Base-by-base conservation (phyloP, 1,140 invertebrate genomes). In the Steinernema feltiae region DNA sequence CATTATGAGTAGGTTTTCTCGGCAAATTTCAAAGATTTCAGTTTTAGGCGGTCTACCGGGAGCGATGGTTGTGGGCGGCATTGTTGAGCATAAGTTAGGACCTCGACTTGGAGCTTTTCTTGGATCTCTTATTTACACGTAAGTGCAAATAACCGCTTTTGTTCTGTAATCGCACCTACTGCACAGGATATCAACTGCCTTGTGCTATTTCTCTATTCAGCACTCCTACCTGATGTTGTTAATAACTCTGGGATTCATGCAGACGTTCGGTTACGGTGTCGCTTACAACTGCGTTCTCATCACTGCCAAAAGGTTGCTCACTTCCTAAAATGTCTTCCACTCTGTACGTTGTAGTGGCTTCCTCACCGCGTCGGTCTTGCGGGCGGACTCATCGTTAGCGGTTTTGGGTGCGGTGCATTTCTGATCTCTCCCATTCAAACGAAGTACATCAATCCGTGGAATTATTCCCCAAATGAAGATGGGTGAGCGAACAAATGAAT, bases 271-370 rank as follows among this genome's bases (percentile, higher is more conserved):
- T 31, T 46, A 73, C 21, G 71, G 76, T 24, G 75, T 79, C 17
- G 78, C 78, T 0, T 79, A 79, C 48, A 77, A 73, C 69, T 73
- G 75, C 2, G 74, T 79, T 70, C 24, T 79, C 12, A 81, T 73
- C 0, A 79, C 76, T 27, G 78, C 78, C 32, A 76, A 79, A 27
- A 74, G 73, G 76, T 76, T 79, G n/a, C n/a, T n/a, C n/a, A n/a
- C n/a, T n/a, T n/a, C n/a, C n/a, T n/a, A n/a, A n/a, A n/a, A n/a
- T n/a, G n/a, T n/a, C n/a, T n/a, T n/a, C n/a, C n/a, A 27, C 71
- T 17, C 71, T 69, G 31, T 32, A 35, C 71, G 3, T 18, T 7
- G 12, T 46, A 79, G 78, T 79, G 78, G 78, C 46, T 79, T 35
- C 78, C 78, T 27, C 69, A 74, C 48, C 76, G 71, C 12, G 76